Evolutionary conservation across 2,888 invertebrate species (phyloP), one percentile per base, ranked within the genome.

Genomic region (Rhagophthalmus giganteus): DNA sequence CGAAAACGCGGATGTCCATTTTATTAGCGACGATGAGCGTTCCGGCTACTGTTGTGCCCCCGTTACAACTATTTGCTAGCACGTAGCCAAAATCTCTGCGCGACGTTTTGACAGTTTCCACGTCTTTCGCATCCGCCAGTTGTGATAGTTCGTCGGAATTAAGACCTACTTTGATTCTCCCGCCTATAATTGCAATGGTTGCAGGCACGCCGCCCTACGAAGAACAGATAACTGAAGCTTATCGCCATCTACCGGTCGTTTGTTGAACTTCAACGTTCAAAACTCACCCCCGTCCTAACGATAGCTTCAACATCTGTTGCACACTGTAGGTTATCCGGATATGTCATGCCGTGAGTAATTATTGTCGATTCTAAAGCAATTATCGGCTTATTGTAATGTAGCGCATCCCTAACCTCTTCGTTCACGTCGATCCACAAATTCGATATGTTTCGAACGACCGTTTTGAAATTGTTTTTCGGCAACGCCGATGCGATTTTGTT

Each of bases 281-380:
- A 28, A 60, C 60, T 74, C 73, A 88, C 88, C 76, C 83, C 78
- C 56, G 80, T 68, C 63, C 87, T 81, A 12, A 98, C 83, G 52
- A 88, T 82, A 39, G 84, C 76, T 75, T 97, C 94, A 1, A 96
- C 89, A 68, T 83, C 79, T 27, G 83, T 51, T 2, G 96, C 96
- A 20, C 94, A 95, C 59, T 88, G 78, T 35, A 94, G 76, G 76
- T 99, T 99, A 39, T 88, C 79, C 0, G 98, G 98, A 75, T 84
- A 89, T 0, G 97, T 96, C 91, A 99, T 93, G 28, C 99, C 99
- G 76, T 99, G 98, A 1, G 97, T 97, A 53, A 99, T 92, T 55
- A 99, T 95, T 1, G 99, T 94, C 4, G 96, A 95, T 79, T 99
- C 99, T 60, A 99, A 77, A 1, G 97, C 96, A 10, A 99, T 94